Percentiles rank a stretch among this genome's conserved stretches.
Evolutionary conservation across 1,140 invertebrate species (phyloP).

Genomic region (Battus philenor): DNA sequence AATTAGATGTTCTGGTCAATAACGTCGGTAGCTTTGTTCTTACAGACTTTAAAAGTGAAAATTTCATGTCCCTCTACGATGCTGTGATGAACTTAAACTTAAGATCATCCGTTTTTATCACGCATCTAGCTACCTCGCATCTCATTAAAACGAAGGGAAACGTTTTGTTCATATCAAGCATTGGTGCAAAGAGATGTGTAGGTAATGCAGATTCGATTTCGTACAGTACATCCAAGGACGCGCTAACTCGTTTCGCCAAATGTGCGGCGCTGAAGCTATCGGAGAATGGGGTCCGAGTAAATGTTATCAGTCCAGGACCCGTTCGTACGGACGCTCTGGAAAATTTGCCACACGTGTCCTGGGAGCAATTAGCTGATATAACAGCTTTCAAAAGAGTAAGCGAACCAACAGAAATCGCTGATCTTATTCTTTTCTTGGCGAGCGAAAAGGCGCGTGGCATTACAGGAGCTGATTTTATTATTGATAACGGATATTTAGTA

Average conservation of each 20-base stretch:
- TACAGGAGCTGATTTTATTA: conserved; percentile 12
- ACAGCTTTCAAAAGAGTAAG: background rate
- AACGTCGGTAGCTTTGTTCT: too few relatives aligned
- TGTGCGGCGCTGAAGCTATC: too few relatives aligned
- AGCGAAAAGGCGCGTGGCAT: conserved; percentile 7
- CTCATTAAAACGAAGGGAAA: conserved; percentile 22
- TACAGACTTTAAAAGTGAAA: conserved; percentile 51
- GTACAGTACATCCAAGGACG: too few relatives aligned
- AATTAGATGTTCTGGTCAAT: conserved; percentile 81
- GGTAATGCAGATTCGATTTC: background rate
- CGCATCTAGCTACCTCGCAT: conserved; percentile 6
- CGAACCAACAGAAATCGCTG: conserved; percentile 5
- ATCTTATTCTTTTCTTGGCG: conserved; percentile 8
- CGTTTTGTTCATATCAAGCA: conserved; percentile 23
- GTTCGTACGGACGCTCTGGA: conserved; percentile 14
- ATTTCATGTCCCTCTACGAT: conserved; percentile 15
- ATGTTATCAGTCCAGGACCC: too few relatives aligned
- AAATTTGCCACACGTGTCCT: background rate
- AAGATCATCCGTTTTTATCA: conserved; percentile 8
- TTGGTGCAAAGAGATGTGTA: conserved; percentile 1
- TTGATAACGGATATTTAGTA: conserved; percentile 3
- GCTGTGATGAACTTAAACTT: conserved; percentile 73
- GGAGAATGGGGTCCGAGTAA: conserved; percentile 16
- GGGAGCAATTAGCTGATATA: background rate
- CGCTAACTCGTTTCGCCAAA: too few relatives aligned